Base-by-base conservation (phyloP, 2,888 invertebrate genomes). In the Cyclophora albipunctata region DNA sequence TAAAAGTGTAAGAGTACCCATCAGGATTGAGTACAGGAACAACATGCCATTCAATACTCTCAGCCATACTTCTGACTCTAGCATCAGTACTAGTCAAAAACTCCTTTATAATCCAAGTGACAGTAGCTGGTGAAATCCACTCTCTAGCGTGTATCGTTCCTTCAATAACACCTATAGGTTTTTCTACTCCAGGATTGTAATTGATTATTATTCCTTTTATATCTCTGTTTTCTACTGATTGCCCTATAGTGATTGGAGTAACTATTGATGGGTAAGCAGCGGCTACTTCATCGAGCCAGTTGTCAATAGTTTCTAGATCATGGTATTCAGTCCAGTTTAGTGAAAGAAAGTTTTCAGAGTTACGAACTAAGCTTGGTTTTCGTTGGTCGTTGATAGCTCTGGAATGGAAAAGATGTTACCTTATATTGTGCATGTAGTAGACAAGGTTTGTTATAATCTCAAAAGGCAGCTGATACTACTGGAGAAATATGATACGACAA, bases 1-100 rank as follows among this genome's bases (percentile, higher is more conserved):
- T 90, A 63, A 93, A 92, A 0, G 92, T 91, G 65, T 92, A 94
- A 3, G 76, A 89, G 68, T 93, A 95, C 34, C 95, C 95, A 80
- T 95, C 95, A 6, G 94, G 94, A 73, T 95, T 95, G 2, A 90
- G 85, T 0, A 93, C 91, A 0, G 95, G 94, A 58, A 95, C 90
- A 44, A 95, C 86, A 66, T 94, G 93, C 94, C 94, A 95, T 69
- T 94, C 93, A 56, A 92, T 91, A 57, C 84, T 90, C 54, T 93
- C 90, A 1, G 93, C 91, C 54, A 94, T 71, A 7, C 82, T 71
- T 6, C 90, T 82, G 0, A 93, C 78, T 45, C 75, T 76, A 0
- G 86, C 63, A 57, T 93, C 87, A 0, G 73, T 73, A 42, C 92
- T 92, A 0, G 90, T 91, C 7, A 95, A 70, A 47, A 95, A 76